Evolutionary conservation across 2,113 vertebrate species (phyloP).

Genomic region (Anthoscopus minutus): DNA sequence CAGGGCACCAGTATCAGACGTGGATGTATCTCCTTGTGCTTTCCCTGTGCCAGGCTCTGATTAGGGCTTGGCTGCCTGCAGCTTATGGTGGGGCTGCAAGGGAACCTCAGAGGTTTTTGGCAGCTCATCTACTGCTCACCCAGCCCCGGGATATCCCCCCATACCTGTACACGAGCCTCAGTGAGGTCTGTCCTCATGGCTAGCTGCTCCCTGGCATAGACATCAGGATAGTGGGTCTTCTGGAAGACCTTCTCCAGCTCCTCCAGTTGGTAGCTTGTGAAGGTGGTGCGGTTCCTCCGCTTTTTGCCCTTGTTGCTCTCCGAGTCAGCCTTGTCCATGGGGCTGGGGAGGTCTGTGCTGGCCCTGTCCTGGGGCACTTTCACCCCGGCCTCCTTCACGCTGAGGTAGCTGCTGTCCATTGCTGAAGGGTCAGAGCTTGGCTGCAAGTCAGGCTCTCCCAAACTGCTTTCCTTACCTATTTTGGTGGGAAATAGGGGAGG

Average conservation of each 20-base stretch:
- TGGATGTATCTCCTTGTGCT: background rate
- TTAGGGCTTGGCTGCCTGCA: background rate
- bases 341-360: constrained; percentile 78
- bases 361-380: constrained; percentile 81
- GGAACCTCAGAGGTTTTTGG: background rate
- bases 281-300: constrained; percentile 95
- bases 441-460: constrained; percentile 85
- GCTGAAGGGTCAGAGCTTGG: constrained; percentile 80
- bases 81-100: background rate
- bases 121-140: background rate
- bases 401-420: constrained; percentile 93
- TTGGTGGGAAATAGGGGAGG: background rate
- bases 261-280: constrained; percentile 97
- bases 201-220: constrained; percentile 96
- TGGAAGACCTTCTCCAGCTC: constrained; percentile 99
- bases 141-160: background rate
- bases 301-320: constrained; percentile 99
- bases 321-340: constrained; percentile 86
- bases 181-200: constrained; percentile 98
- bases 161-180: constrained; percentile 94
- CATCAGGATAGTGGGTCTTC: constrained; percentile 98
- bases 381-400: constrained; percentile 82
- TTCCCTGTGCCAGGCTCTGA: background rate
- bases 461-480: constrained; percentile 86
- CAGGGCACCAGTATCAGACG: accelerated